Conservation (phyloP, 2,797 vertebrate genomes). For the Sciaenops ocellatus region DNA sequence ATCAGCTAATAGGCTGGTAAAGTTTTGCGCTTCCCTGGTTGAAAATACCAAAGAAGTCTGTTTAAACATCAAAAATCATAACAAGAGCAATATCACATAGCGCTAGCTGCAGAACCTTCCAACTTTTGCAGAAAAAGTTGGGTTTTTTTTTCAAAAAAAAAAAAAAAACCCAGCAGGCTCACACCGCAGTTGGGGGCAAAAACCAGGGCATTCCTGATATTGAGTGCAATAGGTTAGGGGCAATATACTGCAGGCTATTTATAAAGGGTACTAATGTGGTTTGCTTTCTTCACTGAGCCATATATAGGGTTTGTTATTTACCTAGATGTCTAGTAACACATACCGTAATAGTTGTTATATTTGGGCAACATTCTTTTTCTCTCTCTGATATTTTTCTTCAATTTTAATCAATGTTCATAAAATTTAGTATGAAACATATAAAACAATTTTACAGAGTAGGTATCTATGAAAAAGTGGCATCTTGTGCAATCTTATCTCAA, state of each 20-base stretch:
- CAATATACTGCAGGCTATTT: constrained; percentile 25
- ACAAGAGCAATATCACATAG: not conserved
- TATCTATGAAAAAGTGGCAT: too few relatives aligned
- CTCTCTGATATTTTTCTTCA: too few relatives aligned
- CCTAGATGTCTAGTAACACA: not conserved
- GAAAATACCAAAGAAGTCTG: not conserved
- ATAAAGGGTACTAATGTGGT: not conserved
- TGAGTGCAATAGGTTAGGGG: constrained; percentile 18
- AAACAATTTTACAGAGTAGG: too few relatives aligned
- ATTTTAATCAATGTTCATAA: too few relatives aligned
- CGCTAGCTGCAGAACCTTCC: not conserved
- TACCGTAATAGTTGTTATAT: not conserved
- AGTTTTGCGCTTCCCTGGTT: not conserved
- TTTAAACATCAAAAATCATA: not conserved
- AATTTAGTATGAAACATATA: too few relatives aligned
- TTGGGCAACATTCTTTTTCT: not conserved
- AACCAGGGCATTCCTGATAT: not conserved
- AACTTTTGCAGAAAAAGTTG: too few relatives aligned
- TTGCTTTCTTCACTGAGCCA: not conserved
- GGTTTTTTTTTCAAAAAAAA: not conserved
- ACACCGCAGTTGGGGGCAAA: not conserved
- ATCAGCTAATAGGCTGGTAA: not conserved
- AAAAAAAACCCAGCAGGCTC: not conserved
- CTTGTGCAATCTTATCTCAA: too few relatives aligned
- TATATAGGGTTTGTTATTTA: not conserved